Evolutionary conservation across 2,888 invertebrate species (phyloP), one percentile per base, ranked within the genome.

Genomic region (Hoplodrina blanda): DNA sequence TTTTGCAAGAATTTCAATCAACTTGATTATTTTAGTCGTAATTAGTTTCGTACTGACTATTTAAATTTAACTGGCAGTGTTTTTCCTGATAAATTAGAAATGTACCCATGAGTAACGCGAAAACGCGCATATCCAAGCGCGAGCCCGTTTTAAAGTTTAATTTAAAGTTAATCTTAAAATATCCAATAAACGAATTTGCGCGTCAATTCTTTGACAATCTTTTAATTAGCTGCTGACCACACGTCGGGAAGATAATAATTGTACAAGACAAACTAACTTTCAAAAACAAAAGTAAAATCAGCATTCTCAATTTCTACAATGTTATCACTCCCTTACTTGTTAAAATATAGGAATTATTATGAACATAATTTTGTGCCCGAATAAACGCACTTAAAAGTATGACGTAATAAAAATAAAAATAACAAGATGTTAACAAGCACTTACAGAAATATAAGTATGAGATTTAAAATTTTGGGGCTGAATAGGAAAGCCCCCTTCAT

Each of bases 401-500:
- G 80, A 85, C 77, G 79, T 86, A 85, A 81, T 87, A 83, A 87
- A 80, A 85, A 69, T 62, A 65, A 76, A 88, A 84, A 87, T 85
- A 89, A 88, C 87, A 90, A 85, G 75, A 85, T 83, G 85, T 82
- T 81, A 90, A 90, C 87, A 90, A 89, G 87, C 88, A 85, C 82
- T 87, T 83, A 85, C 72, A 78, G 80, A 82, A 81, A 70, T 78
- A 83, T 68, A n/a, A n/a, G n/a, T n/a, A 80, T 73, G 80, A 81
- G 73, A 84, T 81, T 81, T 73, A 73, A 82, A 77, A 72, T 77
- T 20, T 66, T 78, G 67, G 70, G 69, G 79, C 84, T 70, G 56
- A 77, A 64, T 63, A 77, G 69, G 55, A 68, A 81, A 83, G 80
- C 79, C 80, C 73, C 73, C 69, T 25, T 74, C 69, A 73, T 76